Evolutionary conservation across 2,113 vertebrate species (phyloP), one percentile per base, ranked within the genome.

Genomic region (Hipposideros armiger): DNA sequence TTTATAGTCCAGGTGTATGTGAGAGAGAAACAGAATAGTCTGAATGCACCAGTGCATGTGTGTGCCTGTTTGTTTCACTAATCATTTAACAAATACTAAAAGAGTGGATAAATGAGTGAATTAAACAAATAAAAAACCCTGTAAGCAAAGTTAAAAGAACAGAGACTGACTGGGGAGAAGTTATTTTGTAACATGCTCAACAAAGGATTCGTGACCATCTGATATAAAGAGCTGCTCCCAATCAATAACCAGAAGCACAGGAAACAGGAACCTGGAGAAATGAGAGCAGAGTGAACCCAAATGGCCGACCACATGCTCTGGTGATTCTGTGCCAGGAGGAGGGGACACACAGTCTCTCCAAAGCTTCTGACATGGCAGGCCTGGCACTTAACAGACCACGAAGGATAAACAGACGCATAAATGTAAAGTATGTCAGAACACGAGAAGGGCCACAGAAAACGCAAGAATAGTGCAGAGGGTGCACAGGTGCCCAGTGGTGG

Each of bases 331-430:
- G 32, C 28, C 56, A 54, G 45, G 69, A 52, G 26, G 14, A 0
- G 16, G 69, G 15, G 60, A 56, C 22, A 45, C n/a, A 28, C 10
- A 26, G 72, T 2, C 36, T 64, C 60, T 50, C 80, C 56, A 58
- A 76, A 50, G 91, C 28, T 40, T 15, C 9, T 16, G 20, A 52
- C n/a, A 8, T 26, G 7, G 0, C 3, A 36, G 80, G 52, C 54
- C 58, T 24, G 3, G 6, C 47, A 5, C 6, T 3, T 7, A 16
- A 60, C 30, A 56, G n/a, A 56, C 88, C n/a, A 19, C 0, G 0
- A 32, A 66, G 60, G 42, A n/a, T 11, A 16, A 67, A 54, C 8
- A 62, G n/a, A 56, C 16, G 24, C 50, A 45, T 24, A 20, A 26
- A 58, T 0, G 2, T 42, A 7, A 56, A 22, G 2, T 30, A 3